Percentiles rank a stretch among this genome's conserved stretches.
These are phyloP conservation scores for Athrips mouffetella DNA, from an alignment of 2,888 invertebrate species.

Conservation along the genomic window DNA sequence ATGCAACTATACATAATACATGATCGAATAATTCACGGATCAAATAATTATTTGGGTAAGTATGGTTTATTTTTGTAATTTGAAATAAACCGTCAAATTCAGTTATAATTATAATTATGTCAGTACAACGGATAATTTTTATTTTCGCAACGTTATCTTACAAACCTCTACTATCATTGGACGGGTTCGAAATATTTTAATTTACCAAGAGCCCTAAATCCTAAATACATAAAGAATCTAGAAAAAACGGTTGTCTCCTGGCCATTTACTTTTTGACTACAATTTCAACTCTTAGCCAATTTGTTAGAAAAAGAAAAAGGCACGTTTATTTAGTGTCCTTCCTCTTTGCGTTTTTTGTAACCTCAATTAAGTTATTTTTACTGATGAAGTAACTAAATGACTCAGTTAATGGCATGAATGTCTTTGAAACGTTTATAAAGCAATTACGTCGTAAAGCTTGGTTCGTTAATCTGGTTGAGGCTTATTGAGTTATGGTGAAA, in stretches of 20 bases:
- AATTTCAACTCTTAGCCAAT: neutral
- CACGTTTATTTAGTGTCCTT: neutral
- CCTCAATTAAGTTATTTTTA: constrained; percentile 9
- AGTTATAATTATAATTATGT: too few species aligned
- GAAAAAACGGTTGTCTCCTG: neutral
- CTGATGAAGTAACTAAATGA: constrained; percentile 8
- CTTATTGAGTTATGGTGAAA: constrained; percentile 7
- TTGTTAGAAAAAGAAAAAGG: constrained; percentile 4
- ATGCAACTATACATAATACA: too few species aligned
- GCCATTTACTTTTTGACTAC: neutral
- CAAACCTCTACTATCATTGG: too few species aligned
- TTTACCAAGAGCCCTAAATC: too few species aligned
- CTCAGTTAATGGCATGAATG: constrained; percentile 2
- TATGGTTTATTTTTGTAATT: too few species aligned
- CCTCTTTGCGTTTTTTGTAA: neutral
- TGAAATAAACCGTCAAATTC: too few species aligned
- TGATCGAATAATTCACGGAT: too few species aligned
- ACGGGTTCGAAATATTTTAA: too few species aligned
- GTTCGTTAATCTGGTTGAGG: neutral
- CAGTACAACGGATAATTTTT: too few species aligned
- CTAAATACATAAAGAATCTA: neutral
- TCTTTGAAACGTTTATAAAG: constrained; percentile 11
- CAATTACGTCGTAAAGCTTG: constrained; percentile 9
- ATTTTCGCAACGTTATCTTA: too few species aligned
- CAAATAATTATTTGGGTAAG: too few species aligned